A percentile compares a stretch with the other conserved stretches of the same genome.
phyloP scores from a whole-genome alignment of 2,888 invertebrate genomes.

The Drosophila yooni region DNA sequence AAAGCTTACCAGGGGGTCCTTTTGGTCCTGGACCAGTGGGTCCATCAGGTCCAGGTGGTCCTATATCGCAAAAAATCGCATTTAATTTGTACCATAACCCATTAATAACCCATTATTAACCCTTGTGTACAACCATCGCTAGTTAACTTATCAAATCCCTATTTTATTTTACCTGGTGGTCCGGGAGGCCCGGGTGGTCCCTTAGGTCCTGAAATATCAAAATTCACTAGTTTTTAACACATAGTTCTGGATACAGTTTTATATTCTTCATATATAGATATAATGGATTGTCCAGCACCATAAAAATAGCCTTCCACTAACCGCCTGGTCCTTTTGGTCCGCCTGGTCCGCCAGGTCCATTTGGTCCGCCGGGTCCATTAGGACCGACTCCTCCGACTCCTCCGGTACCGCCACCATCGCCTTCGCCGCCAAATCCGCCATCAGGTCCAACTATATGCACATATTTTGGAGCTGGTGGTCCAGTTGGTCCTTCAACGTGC shows the following conservation, averaged over 20 bases:
- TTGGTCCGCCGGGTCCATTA: slow-evolving; percentile 74
- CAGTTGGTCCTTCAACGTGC: slow-evolving; percentile 84
- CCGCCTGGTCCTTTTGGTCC: slow-evolving; percentile 75
- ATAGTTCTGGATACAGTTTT: background rate
- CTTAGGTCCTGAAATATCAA: slow-evolving; percentile 52
- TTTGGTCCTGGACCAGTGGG: slow-evolving; percentile 69
- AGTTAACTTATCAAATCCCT: background rate
- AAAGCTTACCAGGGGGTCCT: slow-evolving; percentile 47
- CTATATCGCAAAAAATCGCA: slow-evolving; percentile 23
- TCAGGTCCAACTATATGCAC: slow-evolving; percentile 82
- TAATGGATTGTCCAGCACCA: background rate
- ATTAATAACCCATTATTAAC: background rate
- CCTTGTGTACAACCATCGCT: background rate
- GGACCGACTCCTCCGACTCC: slow-evolving; percentile 82
- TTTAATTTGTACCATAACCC: slow-evolving; percentile 12
- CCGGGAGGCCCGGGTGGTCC: slow-evolving; percentile 82
- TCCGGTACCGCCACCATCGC: slow-evolving; percentile 75
- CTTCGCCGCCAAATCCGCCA: slow-evolving; percentile 80
- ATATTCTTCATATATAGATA: background rate
- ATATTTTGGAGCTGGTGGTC: slow-evolving; percentile 83
- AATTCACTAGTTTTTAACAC: background rate
- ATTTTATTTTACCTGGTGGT: slow-evolving; percentile 63
- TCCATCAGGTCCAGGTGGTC: slow-evolving; percentile 68
- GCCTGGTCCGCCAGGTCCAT: slow-evolving; percentile 75
- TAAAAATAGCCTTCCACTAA: slow-evolving; percentile 52